Base-by-base conservation (phyloP, 1,140 invertebrate species). In the Pseudomyrmex sp. region DNA sequence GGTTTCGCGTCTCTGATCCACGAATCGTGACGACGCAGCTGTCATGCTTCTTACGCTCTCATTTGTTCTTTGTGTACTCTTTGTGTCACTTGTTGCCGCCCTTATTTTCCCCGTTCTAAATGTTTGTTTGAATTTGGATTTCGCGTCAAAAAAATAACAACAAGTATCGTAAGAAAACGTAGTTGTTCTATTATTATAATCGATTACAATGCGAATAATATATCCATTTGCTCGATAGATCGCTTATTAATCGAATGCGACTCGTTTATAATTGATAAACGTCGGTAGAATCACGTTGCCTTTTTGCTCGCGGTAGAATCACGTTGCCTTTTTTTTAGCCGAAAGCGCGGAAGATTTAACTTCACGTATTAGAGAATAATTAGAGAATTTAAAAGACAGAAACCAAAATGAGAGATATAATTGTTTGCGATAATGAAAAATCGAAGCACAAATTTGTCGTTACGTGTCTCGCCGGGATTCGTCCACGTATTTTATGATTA, bases 211-310 rank as follows among this genome's bases (percentile, higher is more conserved):
- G 61, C 26, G 35, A 48, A 10, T 12, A 10, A 13, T 13, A 52
- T 52, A 2, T 52, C 9, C 9, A 54, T 54, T 73, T 59, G 26
- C n/a, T 66, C 26, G 52, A 59, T 48, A 58, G 54, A 61, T 75
- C 83, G 77, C 18, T 82, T 50, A 63, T 70, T 84, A 58, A 85
- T 85, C 46, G 69, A 46, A 66, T 61, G 26, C 80, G 68, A 65
- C 20, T 85, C 15, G 26, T 10, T 35, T 5, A 35, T 35, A 62
- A 56, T 26, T 56, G 58, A 46, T 7, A 46, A 23, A 44, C 65
- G 58, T 74, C 69, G 65, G 52, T n/a, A 62, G 35, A 65, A 80
- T 66, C 46, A 59, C 72, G 44, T 18, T 5, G 44, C n/a, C 44
- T 18, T 35, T 35, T 35, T 35, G 15, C 15, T 48, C 44, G 85